Evolutionary conservation across 2,888 invertebrate species (phyloP).

Genomic region (Polylopha cassiicola): DNA sequence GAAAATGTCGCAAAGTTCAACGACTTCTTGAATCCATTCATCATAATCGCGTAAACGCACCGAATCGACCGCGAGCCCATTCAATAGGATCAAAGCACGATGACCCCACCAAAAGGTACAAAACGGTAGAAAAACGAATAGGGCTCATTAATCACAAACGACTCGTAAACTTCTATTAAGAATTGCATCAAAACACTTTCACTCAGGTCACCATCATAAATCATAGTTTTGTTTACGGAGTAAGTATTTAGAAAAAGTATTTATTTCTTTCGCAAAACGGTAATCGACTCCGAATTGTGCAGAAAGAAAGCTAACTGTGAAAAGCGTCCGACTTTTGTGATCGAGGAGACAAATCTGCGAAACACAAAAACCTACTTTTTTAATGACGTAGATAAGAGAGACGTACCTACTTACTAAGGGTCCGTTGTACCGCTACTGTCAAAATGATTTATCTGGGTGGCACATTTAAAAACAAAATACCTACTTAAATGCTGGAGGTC

Average conservation of each 20-base stretch:
- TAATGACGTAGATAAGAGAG: too few species aligned
- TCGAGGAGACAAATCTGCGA: too few species aligned
- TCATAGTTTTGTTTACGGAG: constrained; percentile 40
- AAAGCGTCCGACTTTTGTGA: too few species aligned
- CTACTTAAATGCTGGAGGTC: too few species aligned
- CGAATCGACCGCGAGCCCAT: constrained; percentile 25
- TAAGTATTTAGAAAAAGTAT: constrained; percentile 34
- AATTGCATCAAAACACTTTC: constrained; percentile 55
- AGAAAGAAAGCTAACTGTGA: too few species aligned
- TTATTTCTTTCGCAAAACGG: constrained; percentile 24
- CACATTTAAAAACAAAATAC: too few species aligned
- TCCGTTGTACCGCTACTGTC: too few species aligned
- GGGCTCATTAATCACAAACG: constrained; percentile 57
- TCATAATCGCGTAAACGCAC: constrained; percentile 35
- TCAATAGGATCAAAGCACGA: constrained; percentile 30
- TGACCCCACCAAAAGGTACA: constrained; percentile 36
- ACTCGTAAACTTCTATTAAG: constrained; percentile 42
- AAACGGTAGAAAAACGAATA: constrained; percentile 49
- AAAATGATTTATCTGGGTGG: too few species aligned
- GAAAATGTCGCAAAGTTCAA: constrained; percentile 26
- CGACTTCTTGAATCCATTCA: constrained; percentile 32
- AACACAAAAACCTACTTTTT: too few species aligned
- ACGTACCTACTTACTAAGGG: too few species aligned
- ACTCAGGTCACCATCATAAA: constrained; percentile 49
- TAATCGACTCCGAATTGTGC: too few species aligned